Conservation (phyloP, 1,140 invertebrate species). For the Steinernema khuongi region DNA sequence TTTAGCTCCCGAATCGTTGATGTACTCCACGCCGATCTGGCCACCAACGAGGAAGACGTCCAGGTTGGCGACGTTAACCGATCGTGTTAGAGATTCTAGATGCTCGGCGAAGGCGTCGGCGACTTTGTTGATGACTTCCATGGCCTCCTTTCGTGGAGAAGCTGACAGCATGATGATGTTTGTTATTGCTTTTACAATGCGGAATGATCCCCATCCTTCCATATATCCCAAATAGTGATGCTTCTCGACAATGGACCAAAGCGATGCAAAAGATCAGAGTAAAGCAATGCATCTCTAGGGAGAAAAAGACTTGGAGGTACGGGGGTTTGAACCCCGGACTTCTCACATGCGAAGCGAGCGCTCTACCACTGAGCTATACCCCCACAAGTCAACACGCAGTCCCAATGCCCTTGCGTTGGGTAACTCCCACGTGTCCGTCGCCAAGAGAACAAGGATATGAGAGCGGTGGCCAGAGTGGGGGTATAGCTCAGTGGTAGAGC, state of each 20-base stretch:
- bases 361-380: conserved; percentile 34
- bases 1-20: background rate
- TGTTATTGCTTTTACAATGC: too few species aligned
- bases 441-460: too few species aligned
- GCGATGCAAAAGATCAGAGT: too few species aligned
- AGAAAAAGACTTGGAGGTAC: conserved; percentile 6
- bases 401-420: background rate
- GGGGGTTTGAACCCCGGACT: conserved; percentile 28
- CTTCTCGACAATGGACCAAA: too few species aligned
- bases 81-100: background rate
- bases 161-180: background rate
- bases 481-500: conserved; percentile 39
- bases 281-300: background rate
- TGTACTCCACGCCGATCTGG: background rate
- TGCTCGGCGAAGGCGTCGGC: background rate
- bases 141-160: too few species aligned
- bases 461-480: conserved; percentile 24
- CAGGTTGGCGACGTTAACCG: background rate
- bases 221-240: too few species aligned
- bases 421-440: too few species aligned
- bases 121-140: background rate
- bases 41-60: background rate
- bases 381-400: background rate
- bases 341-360: conserved; percentile 34
- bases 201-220: too few species aligned